phyloP scores from a whole-genome alignment of 2,888 invertebrate species.

The Heteropelma amictum region DNA sequence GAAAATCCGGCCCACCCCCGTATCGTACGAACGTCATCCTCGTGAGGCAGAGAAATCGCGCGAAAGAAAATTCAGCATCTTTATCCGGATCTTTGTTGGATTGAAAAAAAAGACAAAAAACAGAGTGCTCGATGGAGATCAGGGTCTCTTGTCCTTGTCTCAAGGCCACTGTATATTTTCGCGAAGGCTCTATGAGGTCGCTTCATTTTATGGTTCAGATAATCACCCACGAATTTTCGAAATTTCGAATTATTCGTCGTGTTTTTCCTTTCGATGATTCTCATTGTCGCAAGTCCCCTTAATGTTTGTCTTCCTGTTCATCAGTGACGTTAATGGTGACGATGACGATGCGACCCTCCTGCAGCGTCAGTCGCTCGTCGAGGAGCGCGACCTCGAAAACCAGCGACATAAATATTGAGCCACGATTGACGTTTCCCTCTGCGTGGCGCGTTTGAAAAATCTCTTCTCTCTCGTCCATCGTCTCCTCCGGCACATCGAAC shows the following conservation, averaged over 20 bases:
- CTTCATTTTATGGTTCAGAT: too few species aligned
- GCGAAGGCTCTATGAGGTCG: too few species aligned
- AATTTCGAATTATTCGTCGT: too few species aligned
- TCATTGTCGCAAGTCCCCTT: conserved; percentile 4
- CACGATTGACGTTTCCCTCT: conserved; percentile 43
- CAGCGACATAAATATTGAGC: conserved; percentile 30
- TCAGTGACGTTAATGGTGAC: background rate
- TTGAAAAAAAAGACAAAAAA: conserved; percentile 15
- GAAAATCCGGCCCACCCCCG: conserved; percentile 16
- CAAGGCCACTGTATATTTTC: too few species aligned
- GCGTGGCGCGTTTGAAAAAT: conserved; percentile 46
- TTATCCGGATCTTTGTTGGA: conserved; percentile 11
- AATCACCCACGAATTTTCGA: too few species aligned
- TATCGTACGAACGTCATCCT: conserved; percentile 23
- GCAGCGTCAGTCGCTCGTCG: conserved; percentile 43
- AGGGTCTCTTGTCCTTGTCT: too few species aligned
- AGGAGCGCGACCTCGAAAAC: conserved; percentile 35
- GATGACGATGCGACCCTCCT: background rate
- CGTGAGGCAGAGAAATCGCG: conserved; percentile 32
- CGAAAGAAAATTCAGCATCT: conserved; percentile 47
- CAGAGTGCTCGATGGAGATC: too few species aligned
- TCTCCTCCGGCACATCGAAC: conserved; percentile 27
- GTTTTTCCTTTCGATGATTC: too few species aligned
- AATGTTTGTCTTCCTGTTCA: conserved; percentile 4
- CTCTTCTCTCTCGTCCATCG: conserved; percentile 6